Evolutionary conservation across 2,888 invertebrate genomes (phyloP), one percentile per base, ranked within the genome.

Genomic region (Melolontha melolontha): DNA sequence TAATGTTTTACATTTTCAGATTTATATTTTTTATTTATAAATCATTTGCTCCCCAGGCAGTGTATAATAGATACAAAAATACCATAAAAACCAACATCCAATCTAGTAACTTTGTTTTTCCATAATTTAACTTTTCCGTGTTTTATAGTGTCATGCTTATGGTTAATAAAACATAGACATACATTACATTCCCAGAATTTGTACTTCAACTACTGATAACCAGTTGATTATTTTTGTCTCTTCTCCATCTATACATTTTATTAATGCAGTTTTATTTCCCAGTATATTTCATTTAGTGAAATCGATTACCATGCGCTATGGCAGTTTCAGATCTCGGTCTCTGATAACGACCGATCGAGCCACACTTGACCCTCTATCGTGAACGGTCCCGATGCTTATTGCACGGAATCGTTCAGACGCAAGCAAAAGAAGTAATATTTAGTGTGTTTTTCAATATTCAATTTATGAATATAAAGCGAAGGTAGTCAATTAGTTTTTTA

Each of bases 281-380:
- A 72, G 70, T 69, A 69, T 70, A 73, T 76, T 79, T 78, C 76
- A 75, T 78, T 76, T 75, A 75, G 75, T 76, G 74, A 75, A 79
- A 80, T 79, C 79, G 79, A 79, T 79, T 79, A 77, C 74, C 77
- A 75, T 77, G 77, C 76, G 75, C 49, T 68, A 78, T 76, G 79
- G 75, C 74, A 72, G 74, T 73, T 72, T 67, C 52, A 80, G 81
- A 81, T 81, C 80, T 80, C 78, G 79, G 80, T 70, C 79, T 76
- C 52, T 71, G 81, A 81, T 81, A 80, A 69, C 54, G 69, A 66
- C 67, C 71, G 73, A 73, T 75, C 72, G 70, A 74, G 77, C 75
- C 78, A 80, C 78, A 80, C 80, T 79, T 80, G 80, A 81, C 80
- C 81, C 79, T 74, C 42, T 64, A 17, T 49, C 68, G 65, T 65